Percentiles rank a stretch among this genome's conserved stretches.
These are phyloP conservation scores for Physocephala rufipes DNA, from an alignment of 2,888 invertebrate species.

Conservation along the genomic window DNA sequence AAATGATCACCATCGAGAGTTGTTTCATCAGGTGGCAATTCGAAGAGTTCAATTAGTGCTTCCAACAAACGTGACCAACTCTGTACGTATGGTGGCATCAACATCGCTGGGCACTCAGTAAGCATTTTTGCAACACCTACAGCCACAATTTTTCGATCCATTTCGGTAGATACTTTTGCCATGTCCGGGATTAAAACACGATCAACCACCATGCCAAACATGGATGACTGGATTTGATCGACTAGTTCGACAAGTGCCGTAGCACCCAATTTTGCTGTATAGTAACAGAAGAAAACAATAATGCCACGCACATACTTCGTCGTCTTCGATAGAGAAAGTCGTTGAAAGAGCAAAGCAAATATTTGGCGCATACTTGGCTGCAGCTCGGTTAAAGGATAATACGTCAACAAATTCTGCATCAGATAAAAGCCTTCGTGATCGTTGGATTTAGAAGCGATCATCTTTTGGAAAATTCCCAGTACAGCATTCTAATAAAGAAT, in stretches of 20 bases:
- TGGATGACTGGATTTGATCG: constrained; percentile 86
- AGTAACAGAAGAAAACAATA: constrained; percentile 90
- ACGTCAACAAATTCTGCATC: constrained; percentile 84
- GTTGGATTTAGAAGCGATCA: constrained; percentile 93
- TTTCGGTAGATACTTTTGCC: constrained; percentile 82
- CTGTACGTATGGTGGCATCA: constrained; percentile 73
- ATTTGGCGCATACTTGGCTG: constrained; percentile 85
- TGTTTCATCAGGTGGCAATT: constrained; percentile 85
- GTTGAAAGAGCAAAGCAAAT: constrained; percentile 90
- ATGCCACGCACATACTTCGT: constrained; percentile 92
- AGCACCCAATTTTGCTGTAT: constrained; percentile 83
- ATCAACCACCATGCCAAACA: constrained; percentile 97
- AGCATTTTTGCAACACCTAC: constrained; percentile 88
- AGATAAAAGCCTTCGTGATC: constrained; percentile 97
- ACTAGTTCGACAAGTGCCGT: constrained; percentile 78
- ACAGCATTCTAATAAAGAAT: constrained; percentile 74
- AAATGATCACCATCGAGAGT: constrained; percentile 86
- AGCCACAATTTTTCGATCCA: constrained; percentile 90
- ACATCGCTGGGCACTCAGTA: constrained; percentile 77
- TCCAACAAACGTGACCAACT: constrained; percentile 73
- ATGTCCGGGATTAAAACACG: constrained; percentile 86
- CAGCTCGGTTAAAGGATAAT: constrained; percentile 80
- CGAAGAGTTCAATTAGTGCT: constrained; percentile 85
- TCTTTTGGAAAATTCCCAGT: constrained; percentile 94
- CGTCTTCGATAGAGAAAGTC: constrained; percentile 92